Evolutionary conservation across 2,888 invertebrate species (phyloP), one percentile per base, ranked within the genome.

Genomic region (Alcis repandata): DNA sequence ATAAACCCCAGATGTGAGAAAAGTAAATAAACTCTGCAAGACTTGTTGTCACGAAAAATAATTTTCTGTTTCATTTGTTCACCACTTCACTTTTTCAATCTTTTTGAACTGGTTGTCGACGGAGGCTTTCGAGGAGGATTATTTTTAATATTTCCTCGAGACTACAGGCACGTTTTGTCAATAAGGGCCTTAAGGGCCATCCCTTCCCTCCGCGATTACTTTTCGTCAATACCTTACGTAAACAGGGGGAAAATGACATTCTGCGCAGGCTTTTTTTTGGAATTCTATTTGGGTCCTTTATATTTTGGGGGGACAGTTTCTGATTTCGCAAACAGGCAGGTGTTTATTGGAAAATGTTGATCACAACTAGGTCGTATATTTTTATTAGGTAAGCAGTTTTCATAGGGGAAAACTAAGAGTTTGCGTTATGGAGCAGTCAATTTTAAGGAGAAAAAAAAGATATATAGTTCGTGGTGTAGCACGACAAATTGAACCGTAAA

Each of bases 131-230:
- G 72, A 66, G 61, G 67, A 59, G 54, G 70, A 72, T 72, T 70
- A 70, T 70, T 70, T 72, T 69, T 70, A 70, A 72, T 72, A 72
- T 69, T 69, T 72, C 63, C 60, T 67, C 76, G 74, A 69, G 69
- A 83, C 77, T 83, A 83, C 84, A 83, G 82, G 86, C 89, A 89
- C 88, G 91, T 89, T 86, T 87, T 86, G 90, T 91, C 89, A 91
- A 91, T 90, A 91, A 85, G 79, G 82, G 84, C 79, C 76, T 91
- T 90, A 91, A 85, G 79, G 82, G 84, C 79, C 77, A 76, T 78
- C 73, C 74, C 79, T 79, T 80, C 83, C 83, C 82, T 80, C 78
- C 72, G 75, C 80, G 86, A 88, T 89, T 87, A 85, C 87, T 90
- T 89, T 86, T 80, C 80, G 84, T 84, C 88, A 86, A 87, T 86